These are phyloP conservation scores for Liasis olivaceus DNA, from an alignment of 2,797 vertebrate species.

Conservation along the genomic window DNA sequence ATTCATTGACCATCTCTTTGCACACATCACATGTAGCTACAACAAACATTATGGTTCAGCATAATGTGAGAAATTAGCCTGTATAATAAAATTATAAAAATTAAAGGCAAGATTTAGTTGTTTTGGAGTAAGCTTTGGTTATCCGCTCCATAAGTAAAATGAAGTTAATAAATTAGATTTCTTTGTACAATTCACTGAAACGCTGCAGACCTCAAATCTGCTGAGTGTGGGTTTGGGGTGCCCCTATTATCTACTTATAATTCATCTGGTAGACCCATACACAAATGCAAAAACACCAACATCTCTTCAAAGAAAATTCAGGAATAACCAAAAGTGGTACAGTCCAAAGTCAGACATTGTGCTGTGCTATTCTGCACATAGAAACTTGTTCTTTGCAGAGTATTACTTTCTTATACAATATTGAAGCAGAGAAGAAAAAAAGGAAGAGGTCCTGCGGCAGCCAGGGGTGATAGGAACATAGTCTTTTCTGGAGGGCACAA, in stretches of 20 bases:
- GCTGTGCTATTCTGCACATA: not conserved
- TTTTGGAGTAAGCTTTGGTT: not conserved
- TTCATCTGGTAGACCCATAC: not conserved
- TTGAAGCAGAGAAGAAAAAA: not conserved
- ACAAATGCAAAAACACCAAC: not conserved
- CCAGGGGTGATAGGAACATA: not conserved
- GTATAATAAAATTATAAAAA: not conserved
- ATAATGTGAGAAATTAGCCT: not conserved
- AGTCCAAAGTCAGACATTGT: not conserved
- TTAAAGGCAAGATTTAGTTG: not conserved
- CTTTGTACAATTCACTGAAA: not conserved
- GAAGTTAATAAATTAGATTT: not conserved
- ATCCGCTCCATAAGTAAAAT: not conserved
- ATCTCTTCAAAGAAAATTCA: not conserved
- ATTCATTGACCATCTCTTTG: too few species aligned
- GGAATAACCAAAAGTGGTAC: not conserved
- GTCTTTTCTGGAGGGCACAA: not conserved
- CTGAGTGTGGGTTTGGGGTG: not conserved
- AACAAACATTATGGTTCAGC: too few species aligned
- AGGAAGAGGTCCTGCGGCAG: not conserved
- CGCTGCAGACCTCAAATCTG: not conserved
- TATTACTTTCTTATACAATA: too few species aligned
- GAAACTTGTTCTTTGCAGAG: not conserved
- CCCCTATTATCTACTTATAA: not conserved
- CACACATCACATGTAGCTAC: too few species aligned